Base-by-base conservation (phyloP, 2,797 vertebrate species). In the Darevskia mixta region DNA sequence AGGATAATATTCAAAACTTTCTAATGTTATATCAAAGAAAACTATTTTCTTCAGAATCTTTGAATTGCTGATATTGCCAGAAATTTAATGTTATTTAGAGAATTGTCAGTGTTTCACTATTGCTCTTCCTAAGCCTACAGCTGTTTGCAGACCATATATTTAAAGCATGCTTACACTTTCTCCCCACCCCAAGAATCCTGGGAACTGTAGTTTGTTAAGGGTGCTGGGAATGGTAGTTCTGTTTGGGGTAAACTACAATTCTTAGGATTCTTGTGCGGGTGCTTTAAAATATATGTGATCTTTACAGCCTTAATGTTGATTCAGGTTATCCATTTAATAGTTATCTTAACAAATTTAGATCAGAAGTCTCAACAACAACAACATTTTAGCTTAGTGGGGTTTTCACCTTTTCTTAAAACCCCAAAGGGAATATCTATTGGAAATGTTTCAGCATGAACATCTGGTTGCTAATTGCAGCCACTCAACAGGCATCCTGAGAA, bases 391-490 rank as follows among this genome's bases (percentile, higher is more conserved):
- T 32, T 66, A 49, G 61, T 38, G 43, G n/a, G 23, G 3, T 49
- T 45, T 32, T 29, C 29, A 9, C 41, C 64, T 64, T 58, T 84
- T 61, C n/a, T 84, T 84, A 41, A 77, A 87, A 18, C 15, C 71
- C 29, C 23, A 78, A 10, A 0, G 84, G 72, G 76, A 7, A 6
- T 89, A 23, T 41, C 80, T 58, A 71, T 1, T 13, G 79, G 81
- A 75, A 32, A 49, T 3, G n/a, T 69, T 88, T 85, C 4, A 82
- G 66, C 85, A 87, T 41, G 58, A 85, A 77, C 87, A 79, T 93
- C 89, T 86, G 87, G 20, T 88, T 79, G 77, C 49, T 86, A 79
- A 2, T 90, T 86, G 80, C 85, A 87, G 3, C 29, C 66, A 25
- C 1, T 25, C 27, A 86, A 13, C 32, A 7, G 38, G 13, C 4